These are phyloP conservation scores for Periplaneta americana DNA, from an alignment of 1,140 invertebrate genomes.

Conservation along the genomic window DNA sequence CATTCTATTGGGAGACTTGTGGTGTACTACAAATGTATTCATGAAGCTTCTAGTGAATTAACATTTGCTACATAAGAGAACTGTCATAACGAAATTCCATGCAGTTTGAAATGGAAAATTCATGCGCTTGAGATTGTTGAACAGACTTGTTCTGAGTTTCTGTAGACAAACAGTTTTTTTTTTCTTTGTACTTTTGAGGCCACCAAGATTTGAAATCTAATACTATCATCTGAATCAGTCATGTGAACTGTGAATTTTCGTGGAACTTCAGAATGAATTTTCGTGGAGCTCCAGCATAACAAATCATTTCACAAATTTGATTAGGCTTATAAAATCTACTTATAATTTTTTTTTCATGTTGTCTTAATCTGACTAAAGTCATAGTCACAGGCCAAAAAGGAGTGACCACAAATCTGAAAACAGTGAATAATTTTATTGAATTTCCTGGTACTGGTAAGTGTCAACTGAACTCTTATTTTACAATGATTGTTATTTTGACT, in stretches of 20 bases:
- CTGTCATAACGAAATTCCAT: slow-evolving; percentile 14
- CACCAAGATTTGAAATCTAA: slow-evolving; percentile 22
- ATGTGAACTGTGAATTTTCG: slow-evolving; percentile 10
- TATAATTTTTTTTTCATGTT: slow-evolving; percentile 14
- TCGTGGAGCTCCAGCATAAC: not conserved
- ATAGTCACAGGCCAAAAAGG: slow-evolving; percentile 22
- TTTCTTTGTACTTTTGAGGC: slow-evolving; percentile 21
- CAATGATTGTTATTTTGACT: slow-evolving; percentile 13
- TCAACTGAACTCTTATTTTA: not conserved
- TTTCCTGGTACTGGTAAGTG: not conserved
- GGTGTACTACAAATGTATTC: not conserved
- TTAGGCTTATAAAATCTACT: slow-evolving; percentile 18
- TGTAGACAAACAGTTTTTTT: slow-evolving; percentile 22
- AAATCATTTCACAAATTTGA: slow-evolving; percentile 6
- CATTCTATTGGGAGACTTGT: no score
- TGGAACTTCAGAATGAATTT: no score
- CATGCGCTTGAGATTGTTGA: slow-evolving; percentile 22
- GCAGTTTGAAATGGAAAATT: slow-evolving; percentile 17
- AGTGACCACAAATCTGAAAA: slow-evolving; percentile 21
- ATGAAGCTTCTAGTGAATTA: not conserved
- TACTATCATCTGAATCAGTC: slow-evolving; percentile 7
- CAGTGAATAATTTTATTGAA: slow-evolving; percentile 9
- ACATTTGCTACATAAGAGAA: no score
- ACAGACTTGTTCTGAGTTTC: not conserved
- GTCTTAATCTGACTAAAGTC: slow-evolving; percentile 22